Conservation (phyloP, 2,113 vertebrate species). For the Thunnus thynnus region DNA sequence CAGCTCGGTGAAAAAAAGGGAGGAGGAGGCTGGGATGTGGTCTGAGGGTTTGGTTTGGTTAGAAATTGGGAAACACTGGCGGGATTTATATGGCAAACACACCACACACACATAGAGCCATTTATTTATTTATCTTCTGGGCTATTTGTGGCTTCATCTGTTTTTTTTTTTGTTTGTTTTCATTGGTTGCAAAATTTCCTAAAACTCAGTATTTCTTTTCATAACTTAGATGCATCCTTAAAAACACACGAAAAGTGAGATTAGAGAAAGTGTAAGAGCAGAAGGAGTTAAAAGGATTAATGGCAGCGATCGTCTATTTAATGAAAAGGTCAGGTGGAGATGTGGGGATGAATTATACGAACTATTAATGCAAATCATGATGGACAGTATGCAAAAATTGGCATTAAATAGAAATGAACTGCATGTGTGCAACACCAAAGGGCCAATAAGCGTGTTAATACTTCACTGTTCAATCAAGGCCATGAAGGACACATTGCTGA, state of each 20-base stretch:
- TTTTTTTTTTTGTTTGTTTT: constrained; percentile 7
- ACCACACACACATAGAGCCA: background rate
- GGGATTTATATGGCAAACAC: background rate
- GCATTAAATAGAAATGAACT: constrained; percentile 42
- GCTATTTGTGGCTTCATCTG: background rate
- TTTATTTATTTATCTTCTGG: background rate
- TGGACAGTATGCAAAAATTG: constrained; percentile 53
- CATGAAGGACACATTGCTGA: background rate
- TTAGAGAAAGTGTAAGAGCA: constrained; percentile 32
- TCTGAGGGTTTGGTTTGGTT: constrained; percentile 31
- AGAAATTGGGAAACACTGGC: background rate
- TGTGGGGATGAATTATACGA: constrained; percentile 18
- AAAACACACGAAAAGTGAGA: constrained; percentile 24
- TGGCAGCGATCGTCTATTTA: constrained; percentile 29
- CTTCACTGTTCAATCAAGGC: constrained; percentile 1
- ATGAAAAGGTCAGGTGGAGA: constrained; percentile 69
- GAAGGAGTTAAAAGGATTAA: constrained; percentile 34
- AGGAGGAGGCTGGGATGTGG: background rate
- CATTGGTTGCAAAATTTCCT: background rate
- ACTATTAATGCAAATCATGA: constrained; percentile 44
- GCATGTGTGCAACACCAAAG: background rate
- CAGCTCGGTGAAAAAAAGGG: constrained; percentile 29
- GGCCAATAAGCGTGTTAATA: background rate
- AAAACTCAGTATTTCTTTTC: background rate
- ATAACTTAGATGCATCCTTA: background rate